These are phyloP conservation scores for Hirudinaria manillensis DNA, from an alignment of 2,888 invertebrate genomes.

Conservation along the genomic window DNA sequence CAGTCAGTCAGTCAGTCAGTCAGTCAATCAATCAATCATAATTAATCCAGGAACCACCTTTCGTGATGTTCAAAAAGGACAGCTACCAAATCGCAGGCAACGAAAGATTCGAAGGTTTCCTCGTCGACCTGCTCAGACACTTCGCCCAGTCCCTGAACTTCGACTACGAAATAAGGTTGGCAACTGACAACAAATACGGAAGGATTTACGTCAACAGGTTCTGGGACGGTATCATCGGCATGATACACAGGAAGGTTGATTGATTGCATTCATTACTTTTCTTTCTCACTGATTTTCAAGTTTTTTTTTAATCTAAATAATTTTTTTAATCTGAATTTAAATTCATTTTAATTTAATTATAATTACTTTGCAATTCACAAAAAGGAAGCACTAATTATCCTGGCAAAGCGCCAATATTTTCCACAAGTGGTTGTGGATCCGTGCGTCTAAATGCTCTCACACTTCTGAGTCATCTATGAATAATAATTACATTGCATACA, in stretches of 20 bases:
- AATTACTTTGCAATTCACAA: too few species aligned
- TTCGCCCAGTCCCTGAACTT: constrained; percentile 35
- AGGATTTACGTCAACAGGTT: constrained; percentile 27
- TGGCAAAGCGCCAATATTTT: too few species aligned
- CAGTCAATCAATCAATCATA: too few species aligned
- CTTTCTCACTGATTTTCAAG: not conserved
- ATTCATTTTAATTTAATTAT: not conserved
- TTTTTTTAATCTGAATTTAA: not conserved
- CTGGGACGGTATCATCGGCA: constrained; percentile 39
- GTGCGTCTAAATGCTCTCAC: too few species aligned
- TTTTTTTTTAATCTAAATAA: not conserved
- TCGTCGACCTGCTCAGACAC: constrained; percentile 38
- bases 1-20: too few species aligned
- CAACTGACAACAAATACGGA: constrained; percentile 37
- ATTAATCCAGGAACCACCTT: constrained; percentile 37
- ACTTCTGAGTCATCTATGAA: too few species aligned
- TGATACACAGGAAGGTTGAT: constrained; percentile 36
- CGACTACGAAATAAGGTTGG: constrained; percentile 39
- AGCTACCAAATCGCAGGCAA: constrained; percentile 38
- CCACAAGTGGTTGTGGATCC: too few species aligned
- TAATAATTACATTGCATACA: too few species aligned
- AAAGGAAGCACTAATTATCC: too few species aligned
- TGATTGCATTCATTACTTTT: not conserved
- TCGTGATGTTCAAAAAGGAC: constrained; percentile 38
- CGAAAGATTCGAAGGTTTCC: constrained; percentile 41